A percentile compares a stretch with the other conserved stretches of the same genome.
Evolutionary conservation across 2,797 vertebrate species (phyloP).

Genomic region (Potorous gilbertii): DNA sequence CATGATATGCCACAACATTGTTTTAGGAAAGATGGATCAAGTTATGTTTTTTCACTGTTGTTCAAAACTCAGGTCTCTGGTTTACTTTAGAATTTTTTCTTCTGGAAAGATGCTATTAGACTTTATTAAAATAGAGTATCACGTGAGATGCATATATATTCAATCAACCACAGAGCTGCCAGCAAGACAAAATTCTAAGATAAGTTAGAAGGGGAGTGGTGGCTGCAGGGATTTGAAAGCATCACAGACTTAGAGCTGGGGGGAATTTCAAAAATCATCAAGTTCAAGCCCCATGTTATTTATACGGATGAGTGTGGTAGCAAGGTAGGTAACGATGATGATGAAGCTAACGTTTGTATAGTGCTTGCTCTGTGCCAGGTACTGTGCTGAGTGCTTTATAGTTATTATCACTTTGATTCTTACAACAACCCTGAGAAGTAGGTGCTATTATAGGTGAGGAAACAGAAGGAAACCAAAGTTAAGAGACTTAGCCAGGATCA

Average conservation of each 20-base stretch:
- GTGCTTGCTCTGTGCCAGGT: not conserved
- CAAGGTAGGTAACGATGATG: not conserved
- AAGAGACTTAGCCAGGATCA: not conserved
- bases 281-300: not conserved
- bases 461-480: not conserved
- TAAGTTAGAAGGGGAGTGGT: not conserved
- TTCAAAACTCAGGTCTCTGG: slow-evolving; percentile 35
- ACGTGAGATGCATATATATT: not conserved
- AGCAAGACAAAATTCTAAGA: not conserved
- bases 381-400: not conserved
- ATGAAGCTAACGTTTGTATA: not conserved
- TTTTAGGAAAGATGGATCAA: slow-evolving; percentile 58
- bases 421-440: not conserved
- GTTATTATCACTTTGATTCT: not conserved
- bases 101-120: not conserved
- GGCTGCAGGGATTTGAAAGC: not conserved
- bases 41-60: slow-evolving; percentile 7
- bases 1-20: not conserved
- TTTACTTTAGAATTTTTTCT: slow-evolving; percentile 56
- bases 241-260: not conserved
- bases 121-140: slow-evolving; percentile 26
- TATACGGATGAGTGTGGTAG: not conserved
- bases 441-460: not conserved
- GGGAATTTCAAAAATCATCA: not conserved
- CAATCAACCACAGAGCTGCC: not conserved